These are phyloP conservation scores for Petrocephalus zakoni DNA, from an alignment of 2,113 vertebrate genomes.

Conservation along the genomic window DNA sequence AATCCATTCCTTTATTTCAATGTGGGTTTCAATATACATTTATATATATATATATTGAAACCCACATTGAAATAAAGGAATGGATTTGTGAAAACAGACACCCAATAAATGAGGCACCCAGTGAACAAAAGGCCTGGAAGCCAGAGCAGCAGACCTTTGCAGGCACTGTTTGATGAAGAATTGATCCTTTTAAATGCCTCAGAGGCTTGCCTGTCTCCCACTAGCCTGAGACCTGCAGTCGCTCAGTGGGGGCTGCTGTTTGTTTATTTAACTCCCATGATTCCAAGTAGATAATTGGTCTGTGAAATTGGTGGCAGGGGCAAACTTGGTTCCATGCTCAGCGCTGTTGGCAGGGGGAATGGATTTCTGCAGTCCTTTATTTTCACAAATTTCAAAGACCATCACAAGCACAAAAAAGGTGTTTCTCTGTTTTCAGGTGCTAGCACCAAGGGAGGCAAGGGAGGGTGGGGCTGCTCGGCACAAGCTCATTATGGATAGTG, in stretches of 20 bases:
- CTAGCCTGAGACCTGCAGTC: constrained; percentile 74
- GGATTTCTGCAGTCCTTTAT: constrained; percentile 70
- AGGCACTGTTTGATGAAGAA: constrained; percentile 82
- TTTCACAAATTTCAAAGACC: constrained; percentile 81
- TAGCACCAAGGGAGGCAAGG: constrained; percentile 57
- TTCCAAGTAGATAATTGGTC: constrained; percentile 95
- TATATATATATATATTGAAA: too few relatives aligned
- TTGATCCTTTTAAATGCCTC: constrained; percentile 85
- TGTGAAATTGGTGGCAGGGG: constrained; percentile 86
- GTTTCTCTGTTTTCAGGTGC: constrained; percentile 78
- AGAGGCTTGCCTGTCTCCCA: constrained; percentile 79
- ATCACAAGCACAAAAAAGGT: constrained; percentile 72
- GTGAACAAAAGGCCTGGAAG: constrained; percentile 51
- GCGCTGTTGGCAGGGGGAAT: constrained; percentile 69
- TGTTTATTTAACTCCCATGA: constrained; percentile 95
- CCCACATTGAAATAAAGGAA: constrained; percentile 29
- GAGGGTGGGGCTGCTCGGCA: constrained; percentile 57
- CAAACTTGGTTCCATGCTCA: constrained; percentile 76
- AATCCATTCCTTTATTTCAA: too few relatives aligned
- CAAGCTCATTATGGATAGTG: constrained; percentile 77
- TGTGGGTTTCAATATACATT: too few relatives aligned
- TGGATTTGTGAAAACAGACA: constrained; percentile 30
- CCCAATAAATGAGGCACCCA: constrained; percentile 38
- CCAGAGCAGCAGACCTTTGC: constrained; percentile 73
- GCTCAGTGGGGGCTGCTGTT: constrained; percentile 83